Percentiles rank a stretch among this genome's conserved stretches.
Evolutionary conservation across 2,113 vertebrate species (phyloP).

Genomic region (Eidolon helvum): DNA sequence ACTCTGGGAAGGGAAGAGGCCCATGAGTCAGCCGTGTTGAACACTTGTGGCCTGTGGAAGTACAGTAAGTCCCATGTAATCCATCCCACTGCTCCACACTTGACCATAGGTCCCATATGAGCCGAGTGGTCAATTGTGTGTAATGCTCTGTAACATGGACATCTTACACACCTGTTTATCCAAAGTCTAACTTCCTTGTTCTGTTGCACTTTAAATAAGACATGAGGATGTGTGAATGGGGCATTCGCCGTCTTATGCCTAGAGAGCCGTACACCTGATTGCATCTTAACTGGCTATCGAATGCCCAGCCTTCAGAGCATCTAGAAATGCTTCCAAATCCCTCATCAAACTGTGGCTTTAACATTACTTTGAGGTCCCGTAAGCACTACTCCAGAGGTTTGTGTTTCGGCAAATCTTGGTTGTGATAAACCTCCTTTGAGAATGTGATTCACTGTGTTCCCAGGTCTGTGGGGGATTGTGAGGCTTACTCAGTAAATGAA

Average conservation of each 20-base stretch:
- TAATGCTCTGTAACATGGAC: background rate
- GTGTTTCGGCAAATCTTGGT: too few relatives aligned
- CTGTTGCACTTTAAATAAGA: constrained; percentile 24
- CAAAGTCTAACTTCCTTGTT: background rate
- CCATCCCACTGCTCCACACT: background rate
- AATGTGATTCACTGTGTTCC: background rate
- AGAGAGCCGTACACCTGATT: background rate
- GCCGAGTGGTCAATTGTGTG: background rate
- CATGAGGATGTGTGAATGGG: background rate
- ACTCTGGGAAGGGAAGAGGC: background rate
- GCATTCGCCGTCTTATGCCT: background rate
- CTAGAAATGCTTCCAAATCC: background rate
- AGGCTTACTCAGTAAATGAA: background rate
- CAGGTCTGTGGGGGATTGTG: background rate
- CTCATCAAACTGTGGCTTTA: background rate
- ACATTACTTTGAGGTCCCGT: background rate
- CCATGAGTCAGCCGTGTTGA: accelerated
- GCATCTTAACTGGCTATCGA: background rate
- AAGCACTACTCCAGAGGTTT: background rate
- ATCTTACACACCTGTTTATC: background rate
- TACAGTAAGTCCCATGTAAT: background rate
- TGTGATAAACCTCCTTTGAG: background rate
- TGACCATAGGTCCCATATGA: accelerated
- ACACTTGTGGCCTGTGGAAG: background rate
- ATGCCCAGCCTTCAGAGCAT: background rate